phyloP scores from a whole-genome alignment of 2,797 vertebrate genomes.

The Sebastes trivittatus region DNA sequence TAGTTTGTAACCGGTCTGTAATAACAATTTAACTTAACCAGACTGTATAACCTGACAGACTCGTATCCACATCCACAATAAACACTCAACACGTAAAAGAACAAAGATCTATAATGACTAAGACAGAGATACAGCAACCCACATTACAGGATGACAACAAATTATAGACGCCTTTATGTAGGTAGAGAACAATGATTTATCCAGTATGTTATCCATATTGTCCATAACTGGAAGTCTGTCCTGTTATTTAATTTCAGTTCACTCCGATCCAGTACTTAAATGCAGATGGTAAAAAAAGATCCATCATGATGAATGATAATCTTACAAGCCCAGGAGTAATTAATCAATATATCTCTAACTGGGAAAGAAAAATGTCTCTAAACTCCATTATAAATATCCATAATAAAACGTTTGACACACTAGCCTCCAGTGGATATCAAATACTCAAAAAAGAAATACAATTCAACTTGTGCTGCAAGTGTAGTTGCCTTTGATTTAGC shows the following conservation, averaged over 20 bases:
- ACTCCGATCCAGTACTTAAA: background rate
- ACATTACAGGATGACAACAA: background rate
- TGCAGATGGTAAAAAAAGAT: background rate
- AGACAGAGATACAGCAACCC: background rate
- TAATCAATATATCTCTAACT: background rate
- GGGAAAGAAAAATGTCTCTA: background rate
- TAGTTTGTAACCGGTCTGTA: background rate
- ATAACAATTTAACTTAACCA: background rate
- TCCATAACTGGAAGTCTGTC: background rate
- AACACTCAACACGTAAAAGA: background rate
- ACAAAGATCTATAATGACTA: background rate
- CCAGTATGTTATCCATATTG: background rate
- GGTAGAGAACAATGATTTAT: background rate
- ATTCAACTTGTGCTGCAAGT: background rate
- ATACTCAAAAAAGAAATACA: background rate
- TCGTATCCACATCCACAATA: background rate
- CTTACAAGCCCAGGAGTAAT: background rate
- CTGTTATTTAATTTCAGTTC: background rate
- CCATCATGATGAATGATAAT: background rate
- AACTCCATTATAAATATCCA: background rate
- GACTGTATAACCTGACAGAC: background rate
- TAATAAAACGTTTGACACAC: background rate
- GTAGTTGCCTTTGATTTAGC: background rate
- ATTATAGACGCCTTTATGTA: background rate
- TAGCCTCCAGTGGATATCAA: background rate